These are phyloP conservation scores for Atrina japonica DNA, from an alignment of 2,888 invertebrate species.

Conservation along the genomic window DNA sequence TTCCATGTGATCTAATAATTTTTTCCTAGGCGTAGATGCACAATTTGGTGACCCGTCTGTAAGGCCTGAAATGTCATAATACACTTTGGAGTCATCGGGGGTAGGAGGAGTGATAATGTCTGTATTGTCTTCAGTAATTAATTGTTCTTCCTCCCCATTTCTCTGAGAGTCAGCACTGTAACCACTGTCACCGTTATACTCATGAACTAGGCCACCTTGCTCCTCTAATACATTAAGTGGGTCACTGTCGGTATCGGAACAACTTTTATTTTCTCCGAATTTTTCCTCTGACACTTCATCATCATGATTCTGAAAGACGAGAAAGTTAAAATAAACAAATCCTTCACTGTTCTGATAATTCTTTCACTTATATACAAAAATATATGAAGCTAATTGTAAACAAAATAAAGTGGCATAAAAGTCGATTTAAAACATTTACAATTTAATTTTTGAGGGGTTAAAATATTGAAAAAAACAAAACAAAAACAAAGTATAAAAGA, in stretches of 20 bases:
- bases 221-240: constrained; percentile 54
- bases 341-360: too few relatives aligned
- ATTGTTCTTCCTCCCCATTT: constrained; percentile 25
- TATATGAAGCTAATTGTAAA: too few relatives aligned
- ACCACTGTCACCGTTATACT: constrained; percentile 73
- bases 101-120: constrained; percentile 35
- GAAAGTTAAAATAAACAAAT: too few relatives aligned
- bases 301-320: constrained; percentile 50
- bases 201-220: constrained; percentile 36
- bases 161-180: constrained; percentile 71
- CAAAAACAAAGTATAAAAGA: too few relatives aligned
- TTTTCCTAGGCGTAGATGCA: constrained; percentile 36
- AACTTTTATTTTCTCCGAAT: constrained; percentile 2
- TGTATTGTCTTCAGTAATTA: constrained; percentile 11
- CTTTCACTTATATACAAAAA: too few relatives aligned
- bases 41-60: constrained; percentile 24
- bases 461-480: too few relatives aligned
- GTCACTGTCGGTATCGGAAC: constrained; percentile 44
- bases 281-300: constrained; percentile 34
- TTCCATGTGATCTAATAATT: too few relatives aligned
- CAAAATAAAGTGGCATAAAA: too few relatives aligned
- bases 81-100: constrained; percentile 32
- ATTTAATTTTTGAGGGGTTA: too few relatives aligned
- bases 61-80: constrained; percentile 37
- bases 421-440: too few relatives aligned